Conservation (phyloP, 2,113 vertebrate species). For the Blennius ocellaris region DNA sequence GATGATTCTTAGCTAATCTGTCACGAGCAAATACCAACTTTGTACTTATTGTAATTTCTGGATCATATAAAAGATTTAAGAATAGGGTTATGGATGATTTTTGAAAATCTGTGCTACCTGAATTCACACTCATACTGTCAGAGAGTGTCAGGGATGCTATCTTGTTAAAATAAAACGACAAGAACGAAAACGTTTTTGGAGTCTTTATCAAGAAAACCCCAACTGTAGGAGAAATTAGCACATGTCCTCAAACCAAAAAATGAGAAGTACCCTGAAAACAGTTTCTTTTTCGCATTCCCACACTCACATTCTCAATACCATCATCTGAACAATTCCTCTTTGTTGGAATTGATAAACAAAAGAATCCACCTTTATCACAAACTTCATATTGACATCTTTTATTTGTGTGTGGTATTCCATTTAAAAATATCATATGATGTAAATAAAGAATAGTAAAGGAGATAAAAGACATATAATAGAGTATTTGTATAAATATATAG, state of each 20-base stretch:
- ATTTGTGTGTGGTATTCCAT: constrained; percentile 9
- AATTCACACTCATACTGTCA: not conserved
- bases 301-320: not conserved
- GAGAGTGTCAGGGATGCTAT: not conserved
- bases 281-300: not conserved
- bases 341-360: not conserved
- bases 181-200: not conserved
- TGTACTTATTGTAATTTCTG: not conserved
- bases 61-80: not conserved
- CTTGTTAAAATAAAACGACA: not conserved
- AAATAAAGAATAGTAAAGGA: not conserved
- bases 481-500: constrained; percentile 55
- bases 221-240: not conserved
- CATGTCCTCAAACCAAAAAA: not conserved
- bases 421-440: not conserved
- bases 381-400: not conserved
- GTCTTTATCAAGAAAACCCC: not conserved
- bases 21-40: not conserved
- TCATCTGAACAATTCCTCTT: not conserved
- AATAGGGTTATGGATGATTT: not conserved
- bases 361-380: not conserved
- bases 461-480: constrained; percentile 11
- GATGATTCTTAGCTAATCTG: constrained; percentile 3
- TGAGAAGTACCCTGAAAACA: not conserved
- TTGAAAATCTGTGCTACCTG: not conserved